Evolutionary conservation across 2,797 vertebrate genomes (phyloP), one percentile per base, ranked within the genome.

Genomic region (Peromyscus eremicus): DNA sequence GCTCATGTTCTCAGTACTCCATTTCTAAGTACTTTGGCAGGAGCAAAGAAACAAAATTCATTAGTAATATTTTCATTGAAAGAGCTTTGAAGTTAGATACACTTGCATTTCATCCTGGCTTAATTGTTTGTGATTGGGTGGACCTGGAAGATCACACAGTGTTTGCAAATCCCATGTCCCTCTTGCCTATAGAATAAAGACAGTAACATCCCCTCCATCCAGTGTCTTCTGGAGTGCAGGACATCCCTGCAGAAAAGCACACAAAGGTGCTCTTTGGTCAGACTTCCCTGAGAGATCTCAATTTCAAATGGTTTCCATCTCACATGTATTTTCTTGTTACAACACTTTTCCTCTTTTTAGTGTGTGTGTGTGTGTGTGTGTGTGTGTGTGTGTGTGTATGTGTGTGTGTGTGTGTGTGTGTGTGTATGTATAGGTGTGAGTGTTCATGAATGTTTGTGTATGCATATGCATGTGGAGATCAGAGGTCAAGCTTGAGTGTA

Each of bases 11-110:
- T 19, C 29, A 64, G 13, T 13, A 1, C 34, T 81, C 2, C 5
- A 2, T 52, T 96, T 89, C n/a, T 23, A 82, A 89, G 66, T 92
- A 91, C 12, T 91, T 91, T 83, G 7, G 43, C n/a, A 10, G 32
- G 73, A 83, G 10, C 60, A 3, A 83, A 46, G 32, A 64, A 88
- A 6, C 14, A 94, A 43, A 64, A 75, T 19, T 32, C 80, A 7
- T 70, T 89, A 32, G 17, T 81, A 43, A n/a, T 71, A 43, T 37
- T 91, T 89, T 86, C 83, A 62, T 29, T 34, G 23, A 88, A 95
- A 85, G 40, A 84, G 1, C 9, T 81, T 77, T 88, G 84, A 81
- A 71, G 29, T 60, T n/a, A 46, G 13, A 32, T 6, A 29, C 32
- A 46, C 14, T 76, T 80, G 25, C 37, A 87, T 70, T 87, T 95